phyloP scores from a whole-genome alignment of 1,140 invertebrate species.

The Musca domestica region DNA sequence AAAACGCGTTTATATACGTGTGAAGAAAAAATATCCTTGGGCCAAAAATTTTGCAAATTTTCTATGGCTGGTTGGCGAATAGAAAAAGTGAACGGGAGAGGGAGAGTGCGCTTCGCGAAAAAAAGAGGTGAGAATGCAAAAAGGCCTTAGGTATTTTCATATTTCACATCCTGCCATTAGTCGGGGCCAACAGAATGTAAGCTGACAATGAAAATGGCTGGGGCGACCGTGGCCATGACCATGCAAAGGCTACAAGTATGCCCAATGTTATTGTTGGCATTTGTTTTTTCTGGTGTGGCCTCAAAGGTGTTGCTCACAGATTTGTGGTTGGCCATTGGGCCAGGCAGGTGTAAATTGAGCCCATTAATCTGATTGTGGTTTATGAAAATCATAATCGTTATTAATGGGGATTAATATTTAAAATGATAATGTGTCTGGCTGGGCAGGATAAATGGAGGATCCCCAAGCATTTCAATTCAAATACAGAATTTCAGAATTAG shows the following conservation, averaged over 20 bases:
- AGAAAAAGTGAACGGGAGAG: neutral
- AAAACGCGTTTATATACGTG: slow-evolving; percentile 16
- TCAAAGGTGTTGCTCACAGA: neutral
- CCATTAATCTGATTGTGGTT: slow-evolving; percentile 17
- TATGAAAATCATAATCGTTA: slow-evolving; percentile 13
- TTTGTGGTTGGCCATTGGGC: neutral
- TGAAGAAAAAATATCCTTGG: slow-evolving; percentile 15
- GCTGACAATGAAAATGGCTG: neutral
- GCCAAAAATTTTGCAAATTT: slow-evolving; percentile 15
- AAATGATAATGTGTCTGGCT: neutral
- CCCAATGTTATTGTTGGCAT: neutral
- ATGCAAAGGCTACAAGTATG: neutral
- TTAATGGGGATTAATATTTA: slow-evolving; percentile 1
- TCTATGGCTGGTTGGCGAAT: neutral
- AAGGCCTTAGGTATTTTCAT: neutral
- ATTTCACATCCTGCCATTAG: neutral
- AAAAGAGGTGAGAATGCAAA: neutral
- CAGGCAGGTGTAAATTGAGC: slow-evolving; percentile 15
- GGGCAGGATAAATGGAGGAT: neutral
- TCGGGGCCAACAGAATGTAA: neutral
- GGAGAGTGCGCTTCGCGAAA: neutral
- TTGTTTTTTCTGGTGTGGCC: neutral
- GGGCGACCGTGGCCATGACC: neutral
- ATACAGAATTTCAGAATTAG: too few species aligned
- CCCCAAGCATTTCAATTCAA: too few species aligned